Percentiles rank a stretch among this genome's conserved stretches.
These are phyloP conservation scores for Gastrophryne carolinensis DNA, from an alignment of 2,797 vertebrate genomes.

Conservation along the genomic window DNA sequence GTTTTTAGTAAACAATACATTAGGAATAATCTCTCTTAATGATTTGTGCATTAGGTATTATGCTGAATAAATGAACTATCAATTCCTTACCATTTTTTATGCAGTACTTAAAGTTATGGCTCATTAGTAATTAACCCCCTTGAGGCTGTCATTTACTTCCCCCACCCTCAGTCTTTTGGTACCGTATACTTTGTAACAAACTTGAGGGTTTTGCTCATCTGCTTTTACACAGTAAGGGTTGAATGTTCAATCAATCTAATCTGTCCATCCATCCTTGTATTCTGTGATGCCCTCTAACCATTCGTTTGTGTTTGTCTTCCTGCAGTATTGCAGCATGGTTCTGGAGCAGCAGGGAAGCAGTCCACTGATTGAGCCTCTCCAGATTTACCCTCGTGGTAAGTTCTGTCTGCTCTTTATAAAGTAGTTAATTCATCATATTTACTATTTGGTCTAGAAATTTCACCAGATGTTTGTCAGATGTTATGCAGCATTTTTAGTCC, in stretches of 20 bases:
- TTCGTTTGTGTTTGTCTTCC: conserved; percentile 48
- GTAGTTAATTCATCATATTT: too few relatives aligned
- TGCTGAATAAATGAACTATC: conserved; percentile 97
- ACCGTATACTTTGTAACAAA: conserved; percentile 14
- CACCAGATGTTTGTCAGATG: too few relatives aligned
- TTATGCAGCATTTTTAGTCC: too few relatives aligned
- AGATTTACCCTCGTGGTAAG: conserved; percentile 98
- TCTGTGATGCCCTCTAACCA: too few relatives aligned
- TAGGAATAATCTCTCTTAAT: conserved; percentile 96
- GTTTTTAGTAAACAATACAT: conserved; percentile 82
- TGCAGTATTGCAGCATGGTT: conserved; percentile 91
- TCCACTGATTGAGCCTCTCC: conserved; percentile 89
- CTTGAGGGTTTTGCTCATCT: not conserved
- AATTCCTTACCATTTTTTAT: conserved; percentile 99
- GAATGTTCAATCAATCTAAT: too few relatives aligned
- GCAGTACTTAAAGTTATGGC: conserved; percentile 99
- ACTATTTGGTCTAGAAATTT: too few relatives aligned
- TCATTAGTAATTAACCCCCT: conserved; percentile 98
- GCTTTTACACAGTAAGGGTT: not conserved
- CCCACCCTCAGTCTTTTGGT: conserved; percentile 27
- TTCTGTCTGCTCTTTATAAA: too few relatives aligned
- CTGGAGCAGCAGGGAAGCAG: conserved; percentile 94
- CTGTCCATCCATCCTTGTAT: too few relatives aligned
- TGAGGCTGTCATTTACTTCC: conserved; percentile 63
- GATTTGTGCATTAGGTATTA: conserved; percentile 93